Percentiles rank a stretch among this genome's conserved stretches.
Evolutionary conservation across 2,113 vertebrate genomes (phyloP).

Genomic region (Tragulus kanchil): DNA sequence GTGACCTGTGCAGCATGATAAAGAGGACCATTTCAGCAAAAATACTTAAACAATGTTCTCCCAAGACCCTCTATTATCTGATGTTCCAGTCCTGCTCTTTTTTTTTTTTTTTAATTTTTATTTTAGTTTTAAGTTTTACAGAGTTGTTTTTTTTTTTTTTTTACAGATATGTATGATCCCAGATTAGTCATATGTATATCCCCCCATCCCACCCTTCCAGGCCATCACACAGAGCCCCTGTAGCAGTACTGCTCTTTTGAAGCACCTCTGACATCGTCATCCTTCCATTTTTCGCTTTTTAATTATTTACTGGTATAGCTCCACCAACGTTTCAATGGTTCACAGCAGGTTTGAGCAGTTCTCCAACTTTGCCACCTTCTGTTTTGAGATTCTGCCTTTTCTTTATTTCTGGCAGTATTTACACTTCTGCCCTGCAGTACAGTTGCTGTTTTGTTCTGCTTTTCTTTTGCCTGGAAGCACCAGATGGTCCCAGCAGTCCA

Average conservation of each 20-base stretch:
- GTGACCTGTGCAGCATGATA: neutral
- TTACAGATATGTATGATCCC: too few relatives aligned
- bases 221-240: too few relatives aligned
- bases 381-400: neutral
- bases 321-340: rapidly evolving
- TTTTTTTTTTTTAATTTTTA: too few relatives aligned
- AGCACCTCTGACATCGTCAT: neutral
- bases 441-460: neutral
- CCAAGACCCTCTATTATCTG: neutral
- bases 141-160: too few relatives aligned
- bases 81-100: neutral
- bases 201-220: too few relatives aligned
- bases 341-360: neutral
- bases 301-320: neutral
- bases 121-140: too few relatives aligned
- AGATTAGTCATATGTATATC: too few relatives aligned
- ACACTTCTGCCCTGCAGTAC: neutral
- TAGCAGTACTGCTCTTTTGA: neutral
- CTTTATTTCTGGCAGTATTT: neutral
- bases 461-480: neutral
- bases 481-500: neutral
- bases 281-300: neutral
- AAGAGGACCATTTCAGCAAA: neutral
- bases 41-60: neutral
- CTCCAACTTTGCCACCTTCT: neutral